Evolutionary conservation across 2,113 vertebrate genomes (phyloP), one percentile per base, ranked within the genome.

Genomic region (Hippocampus mohnikei): DNA sequence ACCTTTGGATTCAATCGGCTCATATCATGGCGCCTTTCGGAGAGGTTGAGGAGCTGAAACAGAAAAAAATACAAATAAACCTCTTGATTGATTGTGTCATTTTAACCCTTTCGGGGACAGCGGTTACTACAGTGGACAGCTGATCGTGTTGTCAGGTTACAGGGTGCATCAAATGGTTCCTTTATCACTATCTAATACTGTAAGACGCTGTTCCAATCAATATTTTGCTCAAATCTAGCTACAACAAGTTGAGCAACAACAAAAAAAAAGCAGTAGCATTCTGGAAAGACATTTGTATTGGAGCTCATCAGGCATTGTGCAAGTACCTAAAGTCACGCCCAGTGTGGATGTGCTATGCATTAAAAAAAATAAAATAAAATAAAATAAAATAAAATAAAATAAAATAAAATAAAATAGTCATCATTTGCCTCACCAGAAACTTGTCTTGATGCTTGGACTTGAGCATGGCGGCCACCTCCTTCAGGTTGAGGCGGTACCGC

Each of bases 391-490:
- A 33, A 33, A n/a, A n/a, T n/a, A n/a, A n/a, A n/a, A n/a, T 27
- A 27, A 27, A 27, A 27, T 27, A 6, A 37, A 6, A 33, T 33
- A 37, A 37, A 0, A 37, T 11, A 33, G 25, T 64, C 40, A 64
- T 63, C 21, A 42, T 42, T 21, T 20, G 15, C 23, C 92, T 91
- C 82, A 97, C 95, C 94, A 94, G 88, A 85, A 96, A 96, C 58
- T 95, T 95, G 90, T 96, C 95, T 61, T 94, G 93, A 79, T 97
- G 95, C 81, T 96, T 96, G 89, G 94, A 95, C 73, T 94, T 94
- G 55, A 97, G 92, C 94, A 97, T 95, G 73, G 94, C 88, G 0
- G 94, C 93, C 81, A 97, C 94, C 80, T 97, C 95, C 33, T 94
- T 94, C 72, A 97, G 91, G 88, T 95, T 95, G 70, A 92, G 79